Conservation (phyloP, 2,888 invertebrate genomes). For the Hanleya hanleyi region DNA sequence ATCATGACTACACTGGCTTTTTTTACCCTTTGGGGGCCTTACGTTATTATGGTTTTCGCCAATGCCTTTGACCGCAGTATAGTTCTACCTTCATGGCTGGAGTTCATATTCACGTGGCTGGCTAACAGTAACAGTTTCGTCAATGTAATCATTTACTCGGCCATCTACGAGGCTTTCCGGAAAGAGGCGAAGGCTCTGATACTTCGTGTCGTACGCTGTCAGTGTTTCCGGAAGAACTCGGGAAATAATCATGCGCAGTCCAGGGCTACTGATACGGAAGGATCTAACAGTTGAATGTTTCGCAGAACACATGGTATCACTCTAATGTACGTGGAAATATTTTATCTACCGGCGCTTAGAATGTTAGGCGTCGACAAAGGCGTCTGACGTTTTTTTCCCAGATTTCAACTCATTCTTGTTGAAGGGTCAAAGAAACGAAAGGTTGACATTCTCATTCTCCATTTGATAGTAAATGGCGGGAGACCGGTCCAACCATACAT, state of each 20-base stretch:
- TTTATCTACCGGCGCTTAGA: too few relatives aligned
- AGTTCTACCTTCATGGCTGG: background rate
- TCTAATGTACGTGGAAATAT: too few relatives aligned
- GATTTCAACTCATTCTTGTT: too few relatives aligned
- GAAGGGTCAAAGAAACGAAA: too few relatives aligned
- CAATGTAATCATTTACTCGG: background rate
- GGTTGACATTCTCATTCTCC: too few relatives aligned
- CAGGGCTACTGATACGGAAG: background rate
- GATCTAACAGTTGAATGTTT: background rate
- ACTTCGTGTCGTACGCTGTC: background rate
- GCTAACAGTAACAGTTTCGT: background rate
- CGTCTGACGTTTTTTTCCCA: too few relatives aligned
- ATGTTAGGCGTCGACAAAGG: too few relatives aligned
- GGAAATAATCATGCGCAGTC: background rate
- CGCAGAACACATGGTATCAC: too few relatives aligned
- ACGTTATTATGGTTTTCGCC: background rate
- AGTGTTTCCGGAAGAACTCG: background rate
- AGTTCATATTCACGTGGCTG: background rate
- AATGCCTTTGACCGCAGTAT: background rate
- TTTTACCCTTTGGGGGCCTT: background rate
- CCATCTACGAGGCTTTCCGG: background rate
- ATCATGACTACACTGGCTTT: background rate
- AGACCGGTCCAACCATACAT: too few relatives aligned
- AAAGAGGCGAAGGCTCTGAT: constrained; percentile 17
- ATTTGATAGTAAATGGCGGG: too few relatives aligned